These are phyloP conservation scores for Choloepus didactylus DNA, from an alignment of 2,797 vertebrate genomes.

Conservation along the genomic window DNA sequence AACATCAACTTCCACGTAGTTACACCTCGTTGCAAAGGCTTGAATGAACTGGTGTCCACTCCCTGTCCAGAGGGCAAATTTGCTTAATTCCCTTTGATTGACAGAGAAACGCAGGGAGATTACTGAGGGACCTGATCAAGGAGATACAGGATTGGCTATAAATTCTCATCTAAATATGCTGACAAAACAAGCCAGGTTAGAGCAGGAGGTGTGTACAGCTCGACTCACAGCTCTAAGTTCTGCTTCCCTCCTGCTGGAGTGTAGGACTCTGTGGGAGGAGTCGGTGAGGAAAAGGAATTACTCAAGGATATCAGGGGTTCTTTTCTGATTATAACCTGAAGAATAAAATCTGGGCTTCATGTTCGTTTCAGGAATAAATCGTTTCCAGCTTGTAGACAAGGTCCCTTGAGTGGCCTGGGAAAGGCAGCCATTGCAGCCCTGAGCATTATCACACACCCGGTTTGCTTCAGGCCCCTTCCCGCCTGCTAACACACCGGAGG, in stretches of 20 bases:
- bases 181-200: not conserved
- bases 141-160: not conserved
- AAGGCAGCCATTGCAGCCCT: not conserved
- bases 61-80: not conserved
- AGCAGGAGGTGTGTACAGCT: not conserved
- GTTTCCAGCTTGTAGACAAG: slow-evolving; percentile 8
- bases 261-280: not conserved
- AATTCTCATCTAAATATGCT: not conserved
- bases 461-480: not conserved
- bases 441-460: not conserved
- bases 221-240: not conserved
- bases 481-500: not conserved
- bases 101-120: not conserved
- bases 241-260: not conserved
- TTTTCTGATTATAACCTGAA: slow-evolving; percentile 14
- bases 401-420: not conserved
- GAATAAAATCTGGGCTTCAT: slow-evolving; percentile 32
- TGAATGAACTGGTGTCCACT: not conserved
- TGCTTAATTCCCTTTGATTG: slow-evolving; percentile 29
- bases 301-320: not conserved
- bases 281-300: not conserved
- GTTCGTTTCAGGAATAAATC: not conserved
- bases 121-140: not conserved
- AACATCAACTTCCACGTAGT: not conserved
- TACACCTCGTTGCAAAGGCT: not conserved